Percentiles rank a stretch among this genome's conserved stretches.
These are phyloP conservation scores for Agrochola lychnidis DNA, from an alignment of 2,888 invertebrate genomes.

Conservation along the genomic window DNA sequence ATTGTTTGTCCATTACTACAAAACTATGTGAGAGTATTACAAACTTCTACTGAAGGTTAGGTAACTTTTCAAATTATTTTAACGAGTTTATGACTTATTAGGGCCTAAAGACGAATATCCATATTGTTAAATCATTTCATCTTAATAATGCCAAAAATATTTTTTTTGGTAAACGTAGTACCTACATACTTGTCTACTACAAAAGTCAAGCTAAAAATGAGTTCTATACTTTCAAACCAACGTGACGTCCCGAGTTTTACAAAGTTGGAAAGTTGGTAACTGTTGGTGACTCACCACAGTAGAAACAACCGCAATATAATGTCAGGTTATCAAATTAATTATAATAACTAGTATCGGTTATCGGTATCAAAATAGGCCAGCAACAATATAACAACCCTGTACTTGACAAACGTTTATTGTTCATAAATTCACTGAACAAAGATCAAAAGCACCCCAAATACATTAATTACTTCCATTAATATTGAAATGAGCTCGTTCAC, in stretches of 20 bases:
- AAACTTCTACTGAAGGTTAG: slow-evolving; percentile 12
- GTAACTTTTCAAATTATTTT: slow-evolving; percentile 41
- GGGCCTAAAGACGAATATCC: neutral
- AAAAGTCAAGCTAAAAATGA: neutral
- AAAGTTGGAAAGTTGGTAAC: neutral
- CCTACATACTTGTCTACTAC: neutral
- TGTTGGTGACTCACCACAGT: neutral
- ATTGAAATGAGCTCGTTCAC: slow-evolving; percentile 51
- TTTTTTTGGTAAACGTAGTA: neutral
- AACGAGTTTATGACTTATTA: slow-evolving; percentile 34
- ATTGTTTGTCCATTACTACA: slow-evolving; percentile 1
- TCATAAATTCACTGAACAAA: slow-evolving; percentile 35
- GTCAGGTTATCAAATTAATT: neutral
- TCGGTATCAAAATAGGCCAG: neutral
- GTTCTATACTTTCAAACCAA: neutral
- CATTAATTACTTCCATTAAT: slow-evolving; percentile 55
- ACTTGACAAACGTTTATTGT: slow-evolving; percentile 16
- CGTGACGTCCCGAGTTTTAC: too few relatives aligned
- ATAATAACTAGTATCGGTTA: neutral
- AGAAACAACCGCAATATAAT: neutral
- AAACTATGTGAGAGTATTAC: slow-evolving; percentile 12
- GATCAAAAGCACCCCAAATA: slow-evolving; percentile 56
- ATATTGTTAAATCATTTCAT: slow-evolving; percentile 4
- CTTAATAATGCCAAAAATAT: neutral
- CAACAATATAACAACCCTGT: neutral